Percentiles rank a stretch among this genome's conserved stretches.
phyloP scores from a whole-genome alignment of 2,888 invertebrate species.

The Cordilura impudica region DNA sequence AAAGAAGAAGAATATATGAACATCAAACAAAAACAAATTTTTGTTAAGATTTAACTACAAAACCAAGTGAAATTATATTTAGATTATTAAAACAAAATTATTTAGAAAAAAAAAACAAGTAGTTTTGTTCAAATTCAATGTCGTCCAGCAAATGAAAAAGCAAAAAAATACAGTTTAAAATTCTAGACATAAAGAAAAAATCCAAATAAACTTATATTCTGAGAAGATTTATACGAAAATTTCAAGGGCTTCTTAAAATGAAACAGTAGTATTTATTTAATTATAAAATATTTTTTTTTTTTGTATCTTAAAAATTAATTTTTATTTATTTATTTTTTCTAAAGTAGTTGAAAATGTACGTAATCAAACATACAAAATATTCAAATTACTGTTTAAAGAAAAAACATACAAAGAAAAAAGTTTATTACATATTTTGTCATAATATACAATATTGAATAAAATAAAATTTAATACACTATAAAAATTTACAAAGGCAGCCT shows the following conservation, averaged over 20 bases:
- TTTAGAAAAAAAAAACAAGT: conserved; percentile 49
- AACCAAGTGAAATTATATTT: conserved; percentile 45
- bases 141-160: conserved; percentile 70
- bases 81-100: conserved; percentile 44
- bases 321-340: conserved; percentile 1
- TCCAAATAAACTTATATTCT: conserved; percentile 47
- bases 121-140: conserved; percentile 73
- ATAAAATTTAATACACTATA: neutral
- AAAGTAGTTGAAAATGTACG: conserved; percentile 21
- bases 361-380: conserved; percentile 1
- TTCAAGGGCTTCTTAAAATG: conserved; percentile 51
- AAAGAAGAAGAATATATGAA: conserved; percentile 21
- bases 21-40: conserved; percentile 13
- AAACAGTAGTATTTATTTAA: conserved; percentile 14
- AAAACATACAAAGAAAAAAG: neutral
- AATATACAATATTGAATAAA: neutral
- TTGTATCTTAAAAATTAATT: neutral
- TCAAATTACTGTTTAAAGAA: neutral
- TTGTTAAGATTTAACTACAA: conserved; percentile 27
- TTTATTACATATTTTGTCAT: neutral
- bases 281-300: neutral
- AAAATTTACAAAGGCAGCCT: neutral
- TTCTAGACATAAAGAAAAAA: conserved; percentile 65
- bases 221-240: conserved; percentile 38
- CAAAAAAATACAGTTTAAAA: conserved; percentile 63